Percentiles rank a stretch among this genome's conserved stretches.
These are phyloP conservation scores for Eupithecia subfuscata DNA, from an alignment of 2,888 invertebrate species.

Conservation along the genomic window DNA sequence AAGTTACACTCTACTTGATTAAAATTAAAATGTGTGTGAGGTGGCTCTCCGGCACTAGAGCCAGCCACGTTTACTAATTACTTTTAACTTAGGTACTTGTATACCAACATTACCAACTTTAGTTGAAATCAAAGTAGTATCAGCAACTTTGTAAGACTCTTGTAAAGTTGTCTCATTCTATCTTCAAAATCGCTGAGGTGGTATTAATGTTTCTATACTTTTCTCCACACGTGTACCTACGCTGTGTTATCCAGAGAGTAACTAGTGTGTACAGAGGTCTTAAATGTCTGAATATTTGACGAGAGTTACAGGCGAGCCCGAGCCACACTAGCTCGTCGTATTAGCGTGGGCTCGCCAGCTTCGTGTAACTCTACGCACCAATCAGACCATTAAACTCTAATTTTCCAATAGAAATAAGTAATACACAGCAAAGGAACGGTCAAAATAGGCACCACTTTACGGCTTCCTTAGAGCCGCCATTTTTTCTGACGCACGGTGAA, in stretches of 20 bases:
- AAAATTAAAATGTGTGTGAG: conserved; percentile 12
- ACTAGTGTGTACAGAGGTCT: conserved; percentile 62
- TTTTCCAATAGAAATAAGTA: conserved; percentile 82
- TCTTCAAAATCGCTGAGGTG: not conserved
- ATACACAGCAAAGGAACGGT: conserved; percentile 66
- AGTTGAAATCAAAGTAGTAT: not conserved
- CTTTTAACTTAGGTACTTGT: conserved; percentile 1
- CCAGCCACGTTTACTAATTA: conserved; percentile 9
- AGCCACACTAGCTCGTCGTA: conserved; percentile 60
- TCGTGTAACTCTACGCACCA: conserved; percentile 57
- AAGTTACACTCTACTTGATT: conserved; percentile 4
- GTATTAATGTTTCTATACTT: conserved; percentile 59
- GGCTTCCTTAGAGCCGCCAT: conserved; percentile 67
- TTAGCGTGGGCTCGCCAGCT: conserved; percentile 75
- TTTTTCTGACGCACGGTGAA: conserved; percentile 59
- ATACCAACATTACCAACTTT: not conserved
- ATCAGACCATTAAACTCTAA: conserved; percentile 75
- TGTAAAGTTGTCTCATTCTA: not conserved
- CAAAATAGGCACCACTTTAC: conserved; percentile 72
- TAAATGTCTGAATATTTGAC: conserved; percentile 79
- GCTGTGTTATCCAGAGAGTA: conserved; percentile 59
- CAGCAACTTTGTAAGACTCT: conserved; percentile 8
- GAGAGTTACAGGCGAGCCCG: conserved; percentile 65
- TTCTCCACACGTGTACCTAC: conserved; percentile 55
- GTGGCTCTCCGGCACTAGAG: not conserved